Base-by-base conservation (phyloP, 2,797 vertebrate genomes). In the Petrocephalus sullivani region DNA sequence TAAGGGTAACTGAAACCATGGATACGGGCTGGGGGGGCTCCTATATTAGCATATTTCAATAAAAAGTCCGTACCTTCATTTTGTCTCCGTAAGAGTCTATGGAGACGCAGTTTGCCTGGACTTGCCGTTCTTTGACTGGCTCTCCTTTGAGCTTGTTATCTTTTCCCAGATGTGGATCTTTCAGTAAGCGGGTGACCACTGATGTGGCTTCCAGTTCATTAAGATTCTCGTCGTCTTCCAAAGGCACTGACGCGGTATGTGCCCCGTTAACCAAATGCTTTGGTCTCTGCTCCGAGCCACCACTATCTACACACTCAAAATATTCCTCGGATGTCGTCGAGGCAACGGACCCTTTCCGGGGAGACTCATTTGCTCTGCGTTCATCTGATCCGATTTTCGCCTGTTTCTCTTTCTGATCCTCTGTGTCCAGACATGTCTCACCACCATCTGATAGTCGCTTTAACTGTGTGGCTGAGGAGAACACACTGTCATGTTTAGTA, bases 301-400 rank as follows among this genome's bases (percentile, higher is more conserved):
- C 53, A 14, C 28, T 57, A 33, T 46, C 28, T 7, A 23, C 12
- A 53, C 78, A 82, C 37, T 88, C 78, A 61, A 82, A 83, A 51
- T 49, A 82, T 57, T 88, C 87, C 57, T 88, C 75, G 7, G 78
- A 88, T 2, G 75, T 61, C 7, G 33, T 37, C 0, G 56, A 88
- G 78, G 58, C 71, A 71, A 10, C 53, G 19, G 87, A 60, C 46
- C 46, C 4, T 3, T 88, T 71, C 60, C 33, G 23, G 14, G 58
- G 33, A 87, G 46, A 53, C 37, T 49, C 85, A 41, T n/a, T 60
- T 33, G 2, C 23, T 23, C 54, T 37, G 51, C 16, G 51, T 58
- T 57, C 16, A 10, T 86, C 85, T 58, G 41, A 61, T 54, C 6
- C 64, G 2, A 49, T 53, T 64, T 46, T 41, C 4, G 2, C 21